Evolutionary conservation across 2,113 vertebrate species (phyloP).

Genomic region (Scolopax mira): DNA sequence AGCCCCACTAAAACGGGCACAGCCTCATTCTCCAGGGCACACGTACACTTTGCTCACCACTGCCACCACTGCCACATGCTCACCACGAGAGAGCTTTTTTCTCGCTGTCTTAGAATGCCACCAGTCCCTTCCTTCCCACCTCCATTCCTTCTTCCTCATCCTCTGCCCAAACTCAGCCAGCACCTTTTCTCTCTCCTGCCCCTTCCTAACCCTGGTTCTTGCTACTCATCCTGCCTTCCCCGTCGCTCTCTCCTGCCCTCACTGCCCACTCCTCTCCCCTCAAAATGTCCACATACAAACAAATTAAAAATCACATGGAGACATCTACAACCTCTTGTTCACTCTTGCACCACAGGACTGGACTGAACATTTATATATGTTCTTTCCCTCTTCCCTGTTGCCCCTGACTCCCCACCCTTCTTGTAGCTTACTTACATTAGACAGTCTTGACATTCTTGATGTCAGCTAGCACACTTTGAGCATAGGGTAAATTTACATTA

Average conservation of each 20-base stretch:
- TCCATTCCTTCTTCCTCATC: not conserved
- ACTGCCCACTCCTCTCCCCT: not conserved
- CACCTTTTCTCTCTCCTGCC: not conserved
- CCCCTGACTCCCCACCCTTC: not conserved
- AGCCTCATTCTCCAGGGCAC: not conserved
- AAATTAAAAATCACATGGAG: not conserved
- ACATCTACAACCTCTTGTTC: not conserved
- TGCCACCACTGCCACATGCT: too few relatives aligned
- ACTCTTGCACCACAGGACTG: not conserved
- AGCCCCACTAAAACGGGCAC: not conserved
- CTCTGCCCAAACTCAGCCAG: not conserved
- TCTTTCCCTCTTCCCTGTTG: not conserved
- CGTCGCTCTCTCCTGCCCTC: accelerated
- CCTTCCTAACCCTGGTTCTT: not conserved
- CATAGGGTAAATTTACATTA: not conserved
- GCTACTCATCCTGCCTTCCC: not conserved
- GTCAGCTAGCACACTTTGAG: not conserved
- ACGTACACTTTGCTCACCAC: not conserved
- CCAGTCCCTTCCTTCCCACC: not conserved
- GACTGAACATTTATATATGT: not conserved
- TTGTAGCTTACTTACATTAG: not conserved
- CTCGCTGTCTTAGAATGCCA: not conserved
- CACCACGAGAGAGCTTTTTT: too few relatives aligned
- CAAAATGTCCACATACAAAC: not conserved
- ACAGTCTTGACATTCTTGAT: not conserved